phyloP scores from a whole-genome alignment of 2,113 vertebrate species.

The Alethe diademata region DNA sequence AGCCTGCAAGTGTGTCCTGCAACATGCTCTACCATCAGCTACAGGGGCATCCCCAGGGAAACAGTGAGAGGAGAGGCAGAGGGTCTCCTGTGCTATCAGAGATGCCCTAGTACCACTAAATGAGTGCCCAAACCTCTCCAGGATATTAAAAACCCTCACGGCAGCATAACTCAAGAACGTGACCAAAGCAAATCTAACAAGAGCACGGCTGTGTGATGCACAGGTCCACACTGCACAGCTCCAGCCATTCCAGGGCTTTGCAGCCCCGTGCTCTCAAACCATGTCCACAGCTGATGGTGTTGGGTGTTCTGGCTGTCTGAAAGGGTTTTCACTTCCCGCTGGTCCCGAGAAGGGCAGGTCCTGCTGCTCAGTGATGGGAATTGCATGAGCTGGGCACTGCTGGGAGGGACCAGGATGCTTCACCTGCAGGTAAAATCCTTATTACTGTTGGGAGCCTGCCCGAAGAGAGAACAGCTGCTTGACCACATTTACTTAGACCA shows the following conservation, averaged over 20 bases:
- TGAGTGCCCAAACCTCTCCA: neutral
- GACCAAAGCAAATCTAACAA: neutral
- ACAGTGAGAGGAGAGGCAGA: neutral
- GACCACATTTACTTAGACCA: neutral
- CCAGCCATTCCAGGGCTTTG: neutral
- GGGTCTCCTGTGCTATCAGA: neutral
- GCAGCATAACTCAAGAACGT: neutral
- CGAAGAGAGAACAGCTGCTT: neutral
- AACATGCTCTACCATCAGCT: neutral
- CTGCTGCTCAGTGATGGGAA: neutral
- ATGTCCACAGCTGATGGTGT: neutral
- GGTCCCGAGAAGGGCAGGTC: neutral
- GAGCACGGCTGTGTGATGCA: accelerated
- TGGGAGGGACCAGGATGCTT: neutral
- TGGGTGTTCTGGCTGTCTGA: neutral
- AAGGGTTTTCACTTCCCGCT: neutral
- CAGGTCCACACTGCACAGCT: accelerated
- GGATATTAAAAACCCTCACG: neutral
- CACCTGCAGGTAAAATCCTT: neutral
- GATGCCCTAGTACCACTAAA: neutral
- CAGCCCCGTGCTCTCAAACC: neutral
- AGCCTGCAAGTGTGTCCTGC: neutral
- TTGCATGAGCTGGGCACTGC: neutral
- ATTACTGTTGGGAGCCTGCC: neutral
- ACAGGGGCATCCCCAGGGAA: neutral